A percentile compares a stretch with the other conserved stretches of the same genome.
phyloP scores from a whole-genome alignment of 2,797 vertebrate genomes.

The Schizothorax lantsangensis region DNA sequence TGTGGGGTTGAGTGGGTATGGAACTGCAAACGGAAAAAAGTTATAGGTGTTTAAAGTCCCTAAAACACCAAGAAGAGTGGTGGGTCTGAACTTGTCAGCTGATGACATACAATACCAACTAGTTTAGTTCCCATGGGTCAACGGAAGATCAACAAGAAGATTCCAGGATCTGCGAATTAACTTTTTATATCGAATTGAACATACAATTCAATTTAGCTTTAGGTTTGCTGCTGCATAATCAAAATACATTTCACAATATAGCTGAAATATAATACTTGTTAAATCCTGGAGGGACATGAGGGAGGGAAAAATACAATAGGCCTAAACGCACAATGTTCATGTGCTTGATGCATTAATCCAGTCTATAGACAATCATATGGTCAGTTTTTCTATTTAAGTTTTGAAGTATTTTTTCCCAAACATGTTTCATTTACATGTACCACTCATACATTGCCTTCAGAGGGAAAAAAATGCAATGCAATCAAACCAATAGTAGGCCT shows the following conservation, averaged over 20 bases:
- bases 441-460: neutral
- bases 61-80: constrained; percentile 69
- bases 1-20: constrained; percentile 64
- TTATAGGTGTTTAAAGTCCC: constrained; percentile 78
- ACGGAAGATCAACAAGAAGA: constrained; percentile 21
- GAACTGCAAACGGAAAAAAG: constrained; percentile 71
- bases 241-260: neutral
- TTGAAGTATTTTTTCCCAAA: neutral
- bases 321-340: neutral
- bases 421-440: neutral
- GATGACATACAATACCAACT: constrained; percentile 42
- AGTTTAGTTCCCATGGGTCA: constrained; percentile 36
- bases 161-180: neutral
- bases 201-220: neutral
- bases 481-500: neutral
- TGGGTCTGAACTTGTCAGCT: constrained; percentile 48
- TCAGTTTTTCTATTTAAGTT: neutral
- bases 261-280: neutral
- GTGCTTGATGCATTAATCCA: neutral
- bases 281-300: neutral
- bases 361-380: neutral
- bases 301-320: neutral
- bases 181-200: neutral
- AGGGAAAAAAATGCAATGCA: neutral
- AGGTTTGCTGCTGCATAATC: neutral